Evolutionary conservation across 2,888 invertebrate species (phyloP), one percentile per base, ranked within the genome.

Genomic region (Phorcus lineatus): DNA sequence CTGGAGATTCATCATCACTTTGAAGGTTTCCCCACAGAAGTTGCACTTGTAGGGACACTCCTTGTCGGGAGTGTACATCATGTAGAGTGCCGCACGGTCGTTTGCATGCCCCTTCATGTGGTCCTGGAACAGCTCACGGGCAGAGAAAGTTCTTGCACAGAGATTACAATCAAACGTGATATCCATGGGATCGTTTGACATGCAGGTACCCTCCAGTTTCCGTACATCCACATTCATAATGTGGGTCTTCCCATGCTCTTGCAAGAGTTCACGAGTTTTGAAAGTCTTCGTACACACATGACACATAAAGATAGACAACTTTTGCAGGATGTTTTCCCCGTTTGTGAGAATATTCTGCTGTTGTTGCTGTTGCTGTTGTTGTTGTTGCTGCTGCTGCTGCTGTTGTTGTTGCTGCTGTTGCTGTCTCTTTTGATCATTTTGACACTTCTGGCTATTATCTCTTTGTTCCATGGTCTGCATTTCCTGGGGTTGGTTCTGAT

Each of bases 31-130:
- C 19, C 76, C 36, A 55, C 76, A 76, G 76, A 76, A 54, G 55
- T 76, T 76, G 31, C 76, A 76, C n/a, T 53, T 54, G 76, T 76
- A 76, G 19, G 76, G 76, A 17, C 53, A 54, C 28, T 76, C 76
- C 31, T 53, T 55, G 19, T 76, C 54, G 6, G 76, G 54, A 0
- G 76, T 76, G 76, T 76, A 76, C 54, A 55, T 76, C 76, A 76
- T 76, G 76, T 76, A 76, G 31, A 31, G 28, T 54, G 76, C 76
- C 16, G 54, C 76, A n/a, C 76, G 53, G 55, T 76, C 76, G 17
- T 54, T 53, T 4, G 28, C 54, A 24, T 76, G 76, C 7, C 54
- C 24, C 54, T 55, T 76, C 76, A 76, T 76, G 76, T 76, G 76
- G 54, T 76, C 76, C 24, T 76, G 54, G 36, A 76, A 76, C 76